phyloP scores from a whole-genome alignment of 2,797 vertebrate species.

The Ficedula albicollis region DNA sequence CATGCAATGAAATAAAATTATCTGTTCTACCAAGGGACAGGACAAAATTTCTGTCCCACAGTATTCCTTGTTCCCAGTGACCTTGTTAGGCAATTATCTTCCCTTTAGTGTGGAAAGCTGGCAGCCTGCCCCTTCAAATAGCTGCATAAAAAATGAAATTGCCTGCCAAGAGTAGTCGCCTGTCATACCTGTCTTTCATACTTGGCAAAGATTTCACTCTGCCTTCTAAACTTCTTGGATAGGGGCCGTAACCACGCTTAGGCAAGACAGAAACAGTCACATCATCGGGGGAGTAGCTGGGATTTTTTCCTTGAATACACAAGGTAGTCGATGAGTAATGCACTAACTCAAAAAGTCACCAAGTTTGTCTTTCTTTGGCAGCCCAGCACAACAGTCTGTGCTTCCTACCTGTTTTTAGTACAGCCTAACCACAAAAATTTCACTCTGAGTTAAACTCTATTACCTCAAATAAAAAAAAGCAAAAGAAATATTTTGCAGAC shows the following conservation, averaged over 20 bases:
- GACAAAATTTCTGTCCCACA: background rate
- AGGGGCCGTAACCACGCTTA: accelerated
- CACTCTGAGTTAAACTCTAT: background rate
- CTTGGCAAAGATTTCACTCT: background rate
- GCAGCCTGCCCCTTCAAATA: conserved; percentile 7
- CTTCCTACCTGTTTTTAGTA: background rate
- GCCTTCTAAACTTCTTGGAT: background rate
- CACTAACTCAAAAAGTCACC: background rate
- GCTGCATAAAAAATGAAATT: background rate
- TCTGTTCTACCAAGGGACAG: background rate
- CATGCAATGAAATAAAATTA: background rate
- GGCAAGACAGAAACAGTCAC: background rate
- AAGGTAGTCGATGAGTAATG: background rate
- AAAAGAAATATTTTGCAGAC: background rate
- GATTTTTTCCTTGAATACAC: conserved; percentile 26
- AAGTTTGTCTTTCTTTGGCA: background rate
- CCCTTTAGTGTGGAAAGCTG: background rate
- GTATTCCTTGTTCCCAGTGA: background rate
- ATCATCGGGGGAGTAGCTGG: background rate
- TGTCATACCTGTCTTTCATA: conserved; percentile 3
- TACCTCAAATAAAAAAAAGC: background rate
- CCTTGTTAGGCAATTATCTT: background rate
- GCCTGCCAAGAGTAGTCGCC: background rate
- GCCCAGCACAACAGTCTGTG: background rate
- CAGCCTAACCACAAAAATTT: background rate